phyloP scores from a whole-genome alignment of 53 echinoderm and acorn worm genomes.

The Holothuria leucospilota region DNA sequence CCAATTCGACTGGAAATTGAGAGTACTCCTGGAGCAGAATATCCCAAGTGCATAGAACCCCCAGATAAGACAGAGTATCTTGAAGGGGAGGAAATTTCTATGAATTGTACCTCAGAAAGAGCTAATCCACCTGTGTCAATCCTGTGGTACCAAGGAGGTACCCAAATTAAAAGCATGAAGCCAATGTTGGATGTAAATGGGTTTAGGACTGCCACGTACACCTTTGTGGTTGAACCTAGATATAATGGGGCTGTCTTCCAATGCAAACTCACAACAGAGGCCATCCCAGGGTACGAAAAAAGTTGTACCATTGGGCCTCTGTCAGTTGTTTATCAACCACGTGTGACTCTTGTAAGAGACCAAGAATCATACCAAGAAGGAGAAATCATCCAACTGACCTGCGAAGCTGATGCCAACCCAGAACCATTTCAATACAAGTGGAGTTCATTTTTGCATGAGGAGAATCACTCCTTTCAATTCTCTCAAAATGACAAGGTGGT shows the following conservation, averaged over 20 bases:
- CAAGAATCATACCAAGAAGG: constrained; percentile 39
- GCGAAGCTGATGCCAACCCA: constrained; percentile 82
- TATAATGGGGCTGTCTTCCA: constrained; percentile 79
- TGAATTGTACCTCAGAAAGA: constrained; percentile 80
- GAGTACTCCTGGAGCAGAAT: constrained; percentile 69
- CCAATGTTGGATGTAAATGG: constrained; percentile 62
- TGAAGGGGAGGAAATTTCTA: constrained; percentile 72
- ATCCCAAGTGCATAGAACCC: constrained; percentile 72
- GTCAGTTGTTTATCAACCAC: constrained; percentile 68
- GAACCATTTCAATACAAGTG: constrained; percentile 65
- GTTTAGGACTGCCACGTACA: constrained; percentile 67
- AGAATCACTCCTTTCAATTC: constrained; percentile 34
- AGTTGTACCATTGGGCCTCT: constrained; percentile 76
- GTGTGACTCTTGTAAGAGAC: constrained; percentile 52
- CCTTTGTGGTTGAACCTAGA: constrained; percentile 54
- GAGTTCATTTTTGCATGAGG: constrained; percentile 47
- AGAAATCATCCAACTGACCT: constrained; percentile 63
- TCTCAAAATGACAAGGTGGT: constrained; percentile 56
- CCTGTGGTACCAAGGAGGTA: constrained; percentile 66
- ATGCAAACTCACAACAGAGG: constrained; percentile 78
- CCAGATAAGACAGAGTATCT: constrained; percentile 65
- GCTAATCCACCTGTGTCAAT: constrained; percentile 89
- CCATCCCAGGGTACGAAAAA: constrained; percentile 50
- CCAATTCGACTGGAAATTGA: constrained; percentile 74
- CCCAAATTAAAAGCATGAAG: constrained; percentile 44